These are phyloP conservation scores for Lepisosteus osseus DNA, from an alignment of 2,113 vertebrate genomes.

Conservation along the genomic window DNA sequence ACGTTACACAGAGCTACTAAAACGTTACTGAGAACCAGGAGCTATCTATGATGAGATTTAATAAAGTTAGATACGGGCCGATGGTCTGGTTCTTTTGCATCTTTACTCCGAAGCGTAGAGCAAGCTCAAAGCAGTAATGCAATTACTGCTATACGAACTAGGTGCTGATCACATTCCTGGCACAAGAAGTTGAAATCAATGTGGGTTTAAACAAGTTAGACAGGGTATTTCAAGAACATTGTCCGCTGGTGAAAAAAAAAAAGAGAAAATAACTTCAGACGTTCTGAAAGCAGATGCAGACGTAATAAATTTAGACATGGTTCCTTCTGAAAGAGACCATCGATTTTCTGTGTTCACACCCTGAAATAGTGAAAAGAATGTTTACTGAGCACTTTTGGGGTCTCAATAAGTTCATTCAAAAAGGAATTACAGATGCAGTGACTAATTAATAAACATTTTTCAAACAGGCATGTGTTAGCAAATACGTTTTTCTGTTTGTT, in stretches of 20 bases:
- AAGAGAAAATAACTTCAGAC: slow-evolving; percentile 57
- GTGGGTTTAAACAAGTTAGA: slow-evolving; percentile 55
- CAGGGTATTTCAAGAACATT: slow-evolving; percentile 28
- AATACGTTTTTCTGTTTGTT: too few species aligned
- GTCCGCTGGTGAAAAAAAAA: slow-evolving; percentile 36
- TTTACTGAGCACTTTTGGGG: too few species aligned
- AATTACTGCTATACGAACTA: slow-evolving; percentile 62
- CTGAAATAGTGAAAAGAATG: too few species aligned
- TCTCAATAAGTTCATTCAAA: too few species aligned
- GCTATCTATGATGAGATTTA: slow-evolving; percentile 48
- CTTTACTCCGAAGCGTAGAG: slow-evolving; percentile 31
- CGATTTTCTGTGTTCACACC: slow-evolving; percentile 4
- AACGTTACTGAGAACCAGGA: slow-evolving; percentile 9
- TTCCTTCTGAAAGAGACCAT: slow-evolving; percentile 42
- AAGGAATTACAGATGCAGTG: too few species aligned
- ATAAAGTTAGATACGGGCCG: slow-evolving; percentile 67
- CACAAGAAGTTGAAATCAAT: slow-evolving; percentile 56
- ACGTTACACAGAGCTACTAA: slow-evolving; percentile 32
- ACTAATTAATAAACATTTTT: too few species aligned
- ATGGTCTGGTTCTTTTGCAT: slow-evolving; percentile 47
- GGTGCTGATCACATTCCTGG: slow-evolving; percentile 72
- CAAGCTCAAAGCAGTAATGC: slow-evolving; percentile 67
- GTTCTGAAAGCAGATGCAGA: slow-evolving; percentile 61
- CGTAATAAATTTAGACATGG: slow-evolving; percentile 69
- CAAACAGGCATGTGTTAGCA: too few species aligned